Evolutionary conservation across 2,888 invertebrate species (phyloP).

Genomic region (Acronicta alni): DNA sequence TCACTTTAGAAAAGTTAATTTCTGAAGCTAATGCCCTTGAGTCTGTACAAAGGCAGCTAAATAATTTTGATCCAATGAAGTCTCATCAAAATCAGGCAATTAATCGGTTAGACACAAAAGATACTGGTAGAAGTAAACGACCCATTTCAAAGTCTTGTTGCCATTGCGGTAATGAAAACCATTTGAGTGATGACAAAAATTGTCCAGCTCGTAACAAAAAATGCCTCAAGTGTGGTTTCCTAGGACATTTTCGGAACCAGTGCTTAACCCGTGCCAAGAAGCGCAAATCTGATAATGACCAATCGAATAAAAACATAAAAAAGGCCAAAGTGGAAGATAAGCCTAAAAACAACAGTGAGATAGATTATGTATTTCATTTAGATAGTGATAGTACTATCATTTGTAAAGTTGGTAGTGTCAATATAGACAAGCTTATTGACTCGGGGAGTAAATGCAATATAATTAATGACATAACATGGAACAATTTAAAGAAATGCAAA

Average conservation of each 20-base stretch:
- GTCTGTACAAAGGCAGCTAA: background rate
- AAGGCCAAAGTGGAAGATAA: background rate
- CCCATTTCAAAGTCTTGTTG: background rate
- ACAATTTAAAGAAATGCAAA: background rate
- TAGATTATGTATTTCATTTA: constrained; percentile 1
- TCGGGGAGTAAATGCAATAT: background rate
- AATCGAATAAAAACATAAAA: background rate
- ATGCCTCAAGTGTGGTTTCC: constrained; percentile 6
- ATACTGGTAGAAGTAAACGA: background rate
- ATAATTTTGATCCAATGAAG: background rate
- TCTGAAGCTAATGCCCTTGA: background rate
- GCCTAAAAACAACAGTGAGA: background rate
- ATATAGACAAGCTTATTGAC: constrained; percentile 3
- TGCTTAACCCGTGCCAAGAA: background rate
- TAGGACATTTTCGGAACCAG: background rate
- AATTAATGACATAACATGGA: background rate
- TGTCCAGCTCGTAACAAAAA: background rate
- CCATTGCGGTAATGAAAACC: background rate
- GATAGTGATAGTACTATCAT: background rate
- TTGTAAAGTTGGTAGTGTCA: constrained; percentile 1
- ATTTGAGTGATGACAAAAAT: background rate
- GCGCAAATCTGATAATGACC: background rate
- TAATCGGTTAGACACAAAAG: background rate
- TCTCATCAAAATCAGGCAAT: background rate
- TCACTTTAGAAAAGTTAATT: background rate